Base-by-base conservation (phyloP, 2,888 invertebrate genomes). In the Notodonta ziczac region DNA sequence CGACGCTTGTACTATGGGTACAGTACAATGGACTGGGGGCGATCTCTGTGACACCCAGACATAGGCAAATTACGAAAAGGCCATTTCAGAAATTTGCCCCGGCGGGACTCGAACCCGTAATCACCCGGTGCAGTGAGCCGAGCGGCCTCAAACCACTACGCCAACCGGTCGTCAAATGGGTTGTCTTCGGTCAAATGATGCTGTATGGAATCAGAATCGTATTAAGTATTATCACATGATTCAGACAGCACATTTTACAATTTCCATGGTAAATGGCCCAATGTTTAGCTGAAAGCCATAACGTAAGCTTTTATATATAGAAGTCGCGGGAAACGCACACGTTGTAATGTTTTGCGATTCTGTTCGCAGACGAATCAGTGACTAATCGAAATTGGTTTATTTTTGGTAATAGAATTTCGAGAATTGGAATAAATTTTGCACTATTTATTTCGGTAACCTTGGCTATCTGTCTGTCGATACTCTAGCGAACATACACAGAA, bases 231-330 rank as follows among this genome's bases (percentile, higher is more conserved):
- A 24, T 24, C 24, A 13, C 5, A 46, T 46, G n/a, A 46, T 46
- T 46, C 46, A 13, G 46, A n/a, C 46, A n/a, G 50, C 62, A 42
- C 48, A 60, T 48, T 57, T 52, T 62, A 48, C 44, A 60, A 52
- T 54, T 55, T 61, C 67, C 53, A 44, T 62, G 60, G 56, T 66
- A 66, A 70, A 63, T 56, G 50, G 46, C 46, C 35, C 16, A 61
- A 59, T 52, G 54, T 60, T 61, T 61, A 52, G 48, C 61, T 58
- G 59, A 58, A 61, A 52, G 56, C 60, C 59, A 60, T 60, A 51
- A 55, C 65, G 78, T 76, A 71, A 79, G 63, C 60, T 72, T 76
- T 79, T 52, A 78, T 69, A 70, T 75, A 71, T 79, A 79, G 79
- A 78, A 73, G 68, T 76, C 77, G 67, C 67, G 56, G 66, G 62